Base-by-base conservation (phyloP, 1,140 invertebrate species). In the Pissodes strobi region DNA sequence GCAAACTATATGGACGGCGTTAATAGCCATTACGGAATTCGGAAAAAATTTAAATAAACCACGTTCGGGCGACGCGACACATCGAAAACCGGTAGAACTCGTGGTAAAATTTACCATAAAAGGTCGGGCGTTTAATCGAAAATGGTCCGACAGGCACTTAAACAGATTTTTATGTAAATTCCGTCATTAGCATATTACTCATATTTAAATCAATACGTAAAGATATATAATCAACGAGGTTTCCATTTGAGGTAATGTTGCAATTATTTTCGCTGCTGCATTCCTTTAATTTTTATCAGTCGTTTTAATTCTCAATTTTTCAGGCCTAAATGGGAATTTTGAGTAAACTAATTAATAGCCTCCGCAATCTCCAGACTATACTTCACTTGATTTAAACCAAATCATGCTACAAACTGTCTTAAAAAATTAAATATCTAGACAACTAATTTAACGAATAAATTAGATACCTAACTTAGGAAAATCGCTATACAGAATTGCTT, bases 91-190 rank as follows among this genome's bases (percentile, higher is more conserved):
- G 57, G 43, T 48, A 49, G 57, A 60, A 49, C 43, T 23, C 45
- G 30, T 60, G 43, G 27, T 60, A 49, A 51, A 60, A 60, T 60
- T 60, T 48, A 49, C 43, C 45, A 60, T 49, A 59, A 59, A 59
- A 46, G 57, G 41, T 15, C 21, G 17, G 43, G 2, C 13, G 43
- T 60, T 48, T 48, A 30, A 48, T 48, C 57, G 25, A 49, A 60
- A 60, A 51, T 39, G 43, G 57, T 49, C 43, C 19, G 43, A 49
- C 45, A 12, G 57, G 21, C 57, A 60, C 45, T 51, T 58, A 49
- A 60, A 60, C 57, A 48, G 57, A 49, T 60, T 60, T 60, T 60
- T 60, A 60, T 60, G 57, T 51, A 22, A 60, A 60, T 60, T 5
- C 23, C 57, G n/a, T 60, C 43, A 60, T 60, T 60, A 43, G 10